Evolutionary conservation across 1,140 invertebrate species (phyloP), one percentile per base, ranked within the genome.

Genomic region (Drosophila varians): DNA sequence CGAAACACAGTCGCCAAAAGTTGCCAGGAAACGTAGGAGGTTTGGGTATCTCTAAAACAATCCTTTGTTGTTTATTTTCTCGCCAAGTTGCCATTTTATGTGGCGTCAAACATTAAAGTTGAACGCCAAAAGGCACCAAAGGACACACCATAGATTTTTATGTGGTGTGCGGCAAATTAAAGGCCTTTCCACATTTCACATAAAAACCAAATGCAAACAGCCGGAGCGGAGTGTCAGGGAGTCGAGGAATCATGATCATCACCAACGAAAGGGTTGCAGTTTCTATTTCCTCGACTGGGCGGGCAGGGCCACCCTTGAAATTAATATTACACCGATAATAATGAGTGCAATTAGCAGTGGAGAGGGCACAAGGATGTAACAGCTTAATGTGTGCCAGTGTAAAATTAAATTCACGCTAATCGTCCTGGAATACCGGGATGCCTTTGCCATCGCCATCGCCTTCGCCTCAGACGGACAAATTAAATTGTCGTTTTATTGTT

Each of bases 401-500:
- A 73, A 86, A 86, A 86, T 86, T 80, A 86, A 86, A 87, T 87
- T 86, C 51, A 87, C 77, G 69, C 77, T 86, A 86, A 86, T 82
- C 82, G 74, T 34, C 43, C 65, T 25, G 36, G 19, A 14, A 52
- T 34, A 47, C 40, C 48, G 60, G 51, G 23, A 48, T 62, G 77
- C 72, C 74, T 62, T 38, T n/a, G n/a, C n/a, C n/a, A n/a, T n/a
- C n/a, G n/a, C n/a, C n/a, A n/a, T n/a, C n/a, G 77, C 71, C 74
- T 62, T 31, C 49, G 66, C 23, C 46, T 28, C 73, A 60, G 62
- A 57, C 54, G 40, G 26, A 76, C 80, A 80, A 86, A 84, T 84
- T 84, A 84, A 86, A 84, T 80, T 86, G 80, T 84, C 80, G 80
- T 84, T 84, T 84, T 84, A 84, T 84, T 86, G 77, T 82, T 82